Conservation (phyloP, 1,140 invertebrate species). For the Luehdorfia chinensis region DNA sequence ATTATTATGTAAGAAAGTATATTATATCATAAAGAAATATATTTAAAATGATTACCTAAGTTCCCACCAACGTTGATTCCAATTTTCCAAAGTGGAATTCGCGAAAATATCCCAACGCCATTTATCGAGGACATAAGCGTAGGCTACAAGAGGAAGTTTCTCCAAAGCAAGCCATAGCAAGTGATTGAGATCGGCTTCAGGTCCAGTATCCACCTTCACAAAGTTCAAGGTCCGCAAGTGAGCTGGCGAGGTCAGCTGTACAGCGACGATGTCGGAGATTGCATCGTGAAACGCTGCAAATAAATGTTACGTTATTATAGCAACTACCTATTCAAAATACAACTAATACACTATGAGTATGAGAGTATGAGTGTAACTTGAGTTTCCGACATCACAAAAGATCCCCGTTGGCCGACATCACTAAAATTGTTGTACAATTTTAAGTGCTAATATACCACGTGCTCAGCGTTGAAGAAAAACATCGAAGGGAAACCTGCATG, state of each 20-base stretch:
- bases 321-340: no score
- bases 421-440: no score
- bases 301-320: constrained; percentile 7
- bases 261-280: constrained; percentile 81
- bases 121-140: constrained; percentile 77
- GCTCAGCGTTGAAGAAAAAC: no score
- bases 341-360: no score
- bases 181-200: constrained; percentile 78
- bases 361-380: no score
- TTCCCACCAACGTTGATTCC: constrained; percentile 82
- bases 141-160: constrained; percentile 80
- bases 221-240: constrained; percentile 76
- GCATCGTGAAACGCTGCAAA: constrained; percentile 83
- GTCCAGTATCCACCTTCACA: constrained; percentile 46
- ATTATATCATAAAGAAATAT: no score
- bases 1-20: no score
- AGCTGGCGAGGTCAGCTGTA: constrained; percentile 78
- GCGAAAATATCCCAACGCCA: constrained; percentile 80
- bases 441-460: no score
- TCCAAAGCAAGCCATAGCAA: constrained; percentile 80
- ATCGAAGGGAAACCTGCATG: no score
- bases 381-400: no score
- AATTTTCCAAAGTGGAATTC: constrained; percentile 65
- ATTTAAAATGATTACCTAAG: constrained; percentile 67
- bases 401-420: no score